Base-by-base conservation (phyloP, 2,888 invertebrate species). In the Microctonus aethiopoides region DNA sequence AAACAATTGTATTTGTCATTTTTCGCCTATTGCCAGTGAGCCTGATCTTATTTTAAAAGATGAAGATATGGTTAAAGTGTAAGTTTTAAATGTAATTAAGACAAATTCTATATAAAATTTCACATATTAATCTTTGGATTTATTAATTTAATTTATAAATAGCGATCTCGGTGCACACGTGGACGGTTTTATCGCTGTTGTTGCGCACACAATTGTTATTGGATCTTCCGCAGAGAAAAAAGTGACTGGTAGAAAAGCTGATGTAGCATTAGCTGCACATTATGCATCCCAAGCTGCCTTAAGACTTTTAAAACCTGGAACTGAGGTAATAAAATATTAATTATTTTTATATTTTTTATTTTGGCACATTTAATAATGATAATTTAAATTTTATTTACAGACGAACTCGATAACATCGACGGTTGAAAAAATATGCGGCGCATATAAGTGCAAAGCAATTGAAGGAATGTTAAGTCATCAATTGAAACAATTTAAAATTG, bases 1-100 rank as follows among this genome's bases (percentile, higher is more conserved):
- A 69, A 99, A 99, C 89, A 98, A 99, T 88, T 98, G 98, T 88
- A 97, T 99, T 87, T 99, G 99, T 87, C 99, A 99, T 87, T 99
- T 94, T 87, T 99, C 99, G 62, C 99, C 99, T 26, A 92, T 98
- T 75, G 93, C 94, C 78, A 96, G 95, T 87, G 99, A 99, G 88
- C 90, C 93, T 16, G 96, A 97, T 87, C 92, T 92, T 79, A 89
- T 91, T 75, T 88, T 99, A 69, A 94, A 96, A 87, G 92, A 94
- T 80, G 97, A 95, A 70, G 99, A 99, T 89, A 89, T 99, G 80
- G 97, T 97, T 71, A 99, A 99, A 92, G 94, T 98, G 97, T 98
- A 90, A 92, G 94, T 91, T 78, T 34, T 13, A 56, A 39, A 29
- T 56, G 70, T 61, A 36, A 6, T 10, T 13, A 24, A 34, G 5